Conservation (phyloP, 1,140 invertebrate species). For the Caenorhabditis inopinata region DNA sequence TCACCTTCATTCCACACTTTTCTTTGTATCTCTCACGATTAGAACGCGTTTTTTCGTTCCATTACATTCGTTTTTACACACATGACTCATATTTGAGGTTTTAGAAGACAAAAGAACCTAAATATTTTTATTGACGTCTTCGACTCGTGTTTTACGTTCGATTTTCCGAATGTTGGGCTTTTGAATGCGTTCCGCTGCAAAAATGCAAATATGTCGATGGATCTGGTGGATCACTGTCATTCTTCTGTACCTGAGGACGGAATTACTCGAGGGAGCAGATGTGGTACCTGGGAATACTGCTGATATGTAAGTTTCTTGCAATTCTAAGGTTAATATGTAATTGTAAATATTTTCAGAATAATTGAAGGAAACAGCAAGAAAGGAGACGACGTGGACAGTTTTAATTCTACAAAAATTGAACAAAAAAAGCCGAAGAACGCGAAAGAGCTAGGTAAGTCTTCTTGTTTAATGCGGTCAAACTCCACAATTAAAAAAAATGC, state of each 20-base stretch:
- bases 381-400: neutral
- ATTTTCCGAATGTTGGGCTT: conserved; percentile 14
- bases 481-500: no score
- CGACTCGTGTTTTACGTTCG: neutral
- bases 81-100: neutral
- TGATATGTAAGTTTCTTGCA: neutral
- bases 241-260: conserved; percentile 14
- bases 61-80: neutral
- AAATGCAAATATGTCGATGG: conserved; percentile 35
- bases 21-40: neutral
- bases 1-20: neutral
- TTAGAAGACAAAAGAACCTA: neutral
- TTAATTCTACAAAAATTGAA: neutral
- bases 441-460: conserved; percentile 9
- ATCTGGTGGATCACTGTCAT: conserved; percentile 38
- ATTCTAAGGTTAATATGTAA: neutral
- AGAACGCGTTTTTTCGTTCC: neutral
- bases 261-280: neutral
- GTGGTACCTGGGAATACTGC: neutral
- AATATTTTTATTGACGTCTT: neutral
- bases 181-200: neutral
- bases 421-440: neutral
- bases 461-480: no score
- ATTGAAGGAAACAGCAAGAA: neutral
- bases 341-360: neutral